Base-by-base conservation (phyloP, 1,140 invertebrate species). In the Batillaria attramentaria region DNA sequence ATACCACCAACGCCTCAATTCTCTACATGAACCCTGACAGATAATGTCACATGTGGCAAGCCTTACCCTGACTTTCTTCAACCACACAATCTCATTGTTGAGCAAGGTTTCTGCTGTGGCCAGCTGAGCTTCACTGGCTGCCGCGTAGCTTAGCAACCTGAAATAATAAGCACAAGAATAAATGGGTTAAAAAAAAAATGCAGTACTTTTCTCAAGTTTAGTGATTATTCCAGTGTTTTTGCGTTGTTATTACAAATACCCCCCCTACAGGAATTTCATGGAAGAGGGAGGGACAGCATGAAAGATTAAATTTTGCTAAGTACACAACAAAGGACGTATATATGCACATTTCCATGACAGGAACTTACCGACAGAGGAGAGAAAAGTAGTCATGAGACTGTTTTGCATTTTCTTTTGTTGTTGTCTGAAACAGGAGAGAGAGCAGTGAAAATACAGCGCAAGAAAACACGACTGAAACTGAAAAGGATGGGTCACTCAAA, bases 341-440 rank as follows among this genome's bases (percentile, higher is more conserved):
- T n/a, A n/a, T n/a, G n/a, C n/a, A n/a, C n/a, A n/a, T n/a, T n/a
- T n/a, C n/a, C n/a, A n/a, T n/a, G n/a, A 43, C 10, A 69, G 37
- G 31, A 65, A 73, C 82, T 84, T 84, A 90, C 87, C 87, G 87
- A 84, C 95, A 96, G 8, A 97, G 89, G 2, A 97, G 90, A 88
- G 94, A 92, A 80, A 94, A 96, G 89, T 95, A 96, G 89, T 97
- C 96, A 84, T 95, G 94, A 69, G 95, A 95, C 80, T 95, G 95
- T 81, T 94, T 93, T 28, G 95, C 94, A 91, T 95, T 93, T 78
- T 97, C 94, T 80, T 94, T 93, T 31, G 95, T 95, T 54, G 94
- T 93, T 8, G 93, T 94, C 87, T 95, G 93, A 33, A 96, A 79
- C 74, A 78, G 39, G 57, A 81, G 5, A 83, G 78, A 33, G 72